phyloP scores from a whole-genome alignment of 2,113 vertebrate genomes.

The Passer domesticus region DNA sequence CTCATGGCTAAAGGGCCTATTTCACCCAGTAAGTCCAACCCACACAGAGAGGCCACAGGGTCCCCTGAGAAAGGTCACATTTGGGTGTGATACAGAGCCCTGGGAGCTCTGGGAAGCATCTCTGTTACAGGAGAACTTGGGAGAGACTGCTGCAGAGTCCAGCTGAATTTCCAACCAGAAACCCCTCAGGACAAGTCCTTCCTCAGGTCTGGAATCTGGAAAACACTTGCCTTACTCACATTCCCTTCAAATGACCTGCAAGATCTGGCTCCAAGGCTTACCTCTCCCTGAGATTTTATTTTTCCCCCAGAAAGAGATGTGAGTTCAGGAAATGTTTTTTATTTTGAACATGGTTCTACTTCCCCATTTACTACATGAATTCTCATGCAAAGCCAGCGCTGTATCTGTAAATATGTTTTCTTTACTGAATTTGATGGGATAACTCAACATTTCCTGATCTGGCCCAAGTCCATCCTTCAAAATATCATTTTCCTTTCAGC shows the following conservation, averaged over 20 bases:
- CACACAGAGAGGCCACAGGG: not conserved
- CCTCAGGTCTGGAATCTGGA: slow-evolving; percentile 1
- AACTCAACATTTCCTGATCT: slow-evolving; percentile 44
- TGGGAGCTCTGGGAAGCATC: not conserved
- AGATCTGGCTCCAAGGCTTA: slow-evolving; percentile 24
- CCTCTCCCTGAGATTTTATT: slow-evolving; percentile 21
- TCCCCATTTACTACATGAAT: not conserved
- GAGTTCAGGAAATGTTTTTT: slow-evolving; percentile 22
- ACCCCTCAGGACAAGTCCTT: slow-evolving; percentile 11
- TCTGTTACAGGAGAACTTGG: not conserved
- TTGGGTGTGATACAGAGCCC: not conserved
- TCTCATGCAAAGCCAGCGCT: not conserved
- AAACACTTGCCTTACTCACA: slow-evolving; percentile 25
- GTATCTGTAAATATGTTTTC: slow-evolving; percentile 17
- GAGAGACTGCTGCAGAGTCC: not conserved
- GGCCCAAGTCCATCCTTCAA: slow-evolving; percentile 34
- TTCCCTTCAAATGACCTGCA: slow-evolving; percentile 23
- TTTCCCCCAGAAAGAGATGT: slow-evolving; percentile 5
- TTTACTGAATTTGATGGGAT: slow-evolving; percentile 29
- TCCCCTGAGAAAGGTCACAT: not conserved
- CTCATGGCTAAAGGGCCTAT: not conserved
- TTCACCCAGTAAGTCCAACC: not conserved
- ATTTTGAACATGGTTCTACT: not conserved
- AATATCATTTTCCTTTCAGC: not conserved
- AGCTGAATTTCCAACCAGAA: not conserved